These are phyloP conservation scores for Amphipoea oculea DNA, from an alignment of 2,888 invertebrate species.

Conservation along the genomic window DNA sequence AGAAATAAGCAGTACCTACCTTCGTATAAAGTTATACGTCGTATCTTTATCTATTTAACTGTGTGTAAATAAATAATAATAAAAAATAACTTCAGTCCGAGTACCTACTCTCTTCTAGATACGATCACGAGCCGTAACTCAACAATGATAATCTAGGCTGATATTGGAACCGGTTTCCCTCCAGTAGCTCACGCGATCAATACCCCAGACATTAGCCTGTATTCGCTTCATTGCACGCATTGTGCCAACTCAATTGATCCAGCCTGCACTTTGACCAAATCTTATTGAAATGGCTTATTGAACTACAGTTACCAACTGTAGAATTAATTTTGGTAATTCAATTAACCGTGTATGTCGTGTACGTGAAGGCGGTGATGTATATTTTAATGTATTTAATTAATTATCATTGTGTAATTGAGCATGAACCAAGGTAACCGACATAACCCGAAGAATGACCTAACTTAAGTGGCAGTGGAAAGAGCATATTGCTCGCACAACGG, in stretches of 20 bases:
- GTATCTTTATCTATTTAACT: too few relatives aligned
- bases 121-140: background rate
- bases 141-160: constrained; percentile 20
- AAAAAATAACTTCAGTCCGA: too few relatives aligned
- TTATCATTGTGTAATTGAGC: background rate
- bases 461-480: background rate
- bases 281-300: constrained; percentile 30
- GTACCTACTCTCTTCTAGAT: background rate
- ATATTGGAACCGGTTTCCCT: constrained; percentile 19
- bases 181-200: constrained; percentile 53
- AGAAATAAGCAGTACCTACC: too few relatives aligned
- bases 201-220: constrained; percentile 50
- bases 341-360: background rate
- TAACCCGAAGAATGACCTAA: background rate
- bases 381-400: background rate
- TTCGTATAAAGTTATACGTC: too few relatives aligned
- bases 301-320: too few relatives aligned
- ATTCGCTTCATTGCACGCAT: constrained; percentile 57
- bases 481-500: background rate
- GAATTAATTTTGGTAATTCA: constrained; percentile 4
- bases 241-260: constrained; percentile 44
- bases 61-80: too few relatives aligned
- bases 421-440: background rate
- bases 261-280: constrained; percentile 46
- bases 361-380: background rate